Evolutionary conservation across 2,797 vertebrate species (phyloP).

Genomic region (Gouania willdenowi): DNA sequence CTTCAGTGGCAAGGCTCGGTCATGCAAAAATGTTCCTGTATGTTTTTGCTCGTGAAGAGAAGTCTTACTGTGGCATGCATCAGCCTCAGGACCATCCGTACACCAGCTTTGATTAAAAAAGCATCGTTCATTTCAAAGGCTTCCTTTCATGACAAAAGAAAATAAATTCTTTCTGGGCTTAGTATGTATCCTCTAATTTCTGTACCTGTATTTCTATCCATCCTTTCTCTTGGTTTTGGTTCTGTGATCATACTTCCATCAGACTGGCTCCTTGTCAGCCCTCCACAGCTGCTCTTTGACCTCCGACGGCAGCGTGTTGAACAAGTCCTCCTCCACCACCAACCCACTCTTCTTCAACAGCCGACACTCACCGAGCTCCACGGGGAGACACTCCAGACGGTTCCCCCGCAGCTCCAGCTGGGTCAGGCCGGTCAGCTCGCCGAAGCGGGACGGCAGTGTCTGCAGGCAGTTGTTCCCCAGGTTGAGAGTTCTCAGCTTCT

Average conservation of each 20-base stretch:
- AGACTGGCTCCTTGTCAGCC: conserved; percentile 92
- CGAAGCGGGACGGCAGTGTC: conserved; percentile 88
- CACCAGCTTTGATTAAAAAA: too few relatives aligned
- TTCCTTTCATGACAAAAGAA: too few relatives aligned
- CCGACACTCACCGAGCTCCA: conserved; percentile 93
- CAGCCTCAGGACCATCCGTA: too few relatives aligned
- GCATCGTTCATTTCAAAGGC: too few relatives aligned
- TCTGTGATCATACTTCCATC: conserved; percentile 57
- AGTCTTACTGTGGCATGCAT: conserved; percentile 41
- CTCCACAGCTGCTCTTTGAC: conserved; percentile 95
- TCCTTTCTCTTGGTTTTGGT: too few relatives aligned
- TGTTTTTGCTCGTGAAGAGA: conserved; percentile 12
- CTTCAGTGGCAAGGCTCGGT: conserved; percentile 20
- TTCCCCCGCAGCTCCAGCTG: conserved; percentile 96
- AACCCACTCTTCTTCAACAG: conserved; percentile 89
- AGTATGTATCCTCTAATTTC: too few relatives aligned
- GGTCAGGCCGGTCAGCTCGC: conserved; percentile 87
- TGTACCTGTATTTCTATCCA: too few relatives aligned
- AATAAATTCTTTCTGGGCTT: too few relatives aligned
- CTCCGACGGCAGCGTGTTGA: conserved; percentile 90
- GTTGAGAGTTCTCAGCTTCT: conserved; percentile 91
- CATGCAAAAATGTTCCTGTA: conserved; percentile 7
- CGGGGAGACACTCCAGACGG: conserved; percentile 92
- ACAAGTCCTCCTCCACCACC: conserved; percentile 96
- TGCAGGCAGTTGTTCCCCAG: conserved; percentile 94